Evolutionary conservation across 2,113 vertebrate species (phyloP).

Genomic region (Syrmaticus mikado): DNA sequence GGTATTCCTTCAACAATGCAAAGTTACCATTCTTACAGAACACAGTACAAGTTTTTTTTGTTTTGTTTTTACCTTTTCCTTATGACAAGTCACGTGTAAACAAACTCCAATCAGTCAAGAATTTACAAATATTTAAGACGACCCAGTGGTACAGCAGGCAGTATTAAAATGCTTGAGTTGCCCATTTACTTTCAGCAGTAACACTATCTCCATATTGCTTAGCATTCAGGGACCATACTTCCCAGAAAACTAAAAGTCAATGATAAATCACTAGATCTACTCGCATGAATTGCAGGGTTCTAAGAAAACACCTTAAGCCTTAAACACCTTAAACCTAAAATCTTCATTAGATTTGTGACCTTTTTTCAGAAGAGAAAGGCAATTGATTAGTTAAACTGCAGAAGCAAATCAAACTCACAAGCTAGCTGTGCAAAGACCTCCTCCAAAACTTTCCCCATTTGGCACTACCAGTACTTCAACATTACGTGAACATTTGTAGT

Average conservation of each 20-base stretch:
- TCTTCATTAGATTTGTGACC: background rate
- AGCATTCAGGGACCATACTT: background rate
- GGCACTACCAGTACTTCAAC: background rate
- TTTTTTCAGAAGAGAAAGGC: background rate
- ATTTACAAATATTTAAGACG: background rate
- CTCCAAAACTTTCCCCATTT: background rate
- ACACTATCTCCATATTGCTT: background rate
- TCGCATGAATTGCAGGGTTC: background rate
- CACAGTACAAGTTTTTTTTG: background rate
- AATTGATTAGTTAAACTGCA: background rate
- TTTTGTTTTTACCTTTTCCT: background rate
- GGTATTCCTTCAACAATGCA: background rate
- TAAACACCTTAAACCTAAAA: background rate
- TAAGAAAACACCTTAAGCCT: background rate
- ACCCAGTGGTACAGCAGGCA: background rate
- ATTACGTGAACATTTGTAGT: background rate
- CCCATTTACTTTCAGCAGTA: background rate
- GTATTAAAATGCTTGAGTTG: background rate
- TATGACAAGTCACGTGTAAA: background rate
- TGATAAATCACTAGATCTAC: background rate
- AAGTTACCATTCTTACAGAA: background rate
- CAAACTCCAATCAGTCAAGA: background rate
- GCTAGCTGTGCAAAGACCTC: background rate
- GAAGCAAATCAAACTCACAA: background rate
- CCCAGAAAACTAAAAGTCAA: background rate